phyloP scores from a whole-genome alignment of 2,888 invertebrate species.

The Diarsia mendica region DNA sequence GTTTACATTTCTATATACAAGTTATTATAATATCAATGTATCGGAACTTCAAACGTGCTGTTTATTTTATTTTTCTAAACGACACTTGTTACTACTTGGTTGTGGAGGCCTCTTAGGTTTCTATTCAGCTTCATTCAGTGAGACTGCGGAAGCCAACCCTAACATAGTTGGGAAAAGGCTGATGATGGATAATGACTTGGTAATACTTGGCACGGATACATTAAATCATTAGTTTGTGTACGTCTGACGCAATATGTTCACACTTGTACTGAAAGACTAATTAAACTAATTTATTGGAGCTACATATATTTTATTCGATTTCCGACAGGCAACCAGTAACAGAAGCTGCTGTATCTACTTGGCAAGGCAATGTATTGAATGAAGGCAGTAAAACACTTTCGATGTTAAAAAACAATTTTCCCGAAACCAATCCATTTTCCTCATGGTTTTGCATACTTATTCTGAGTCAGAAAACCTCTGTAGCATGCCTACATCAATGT shows the following conservation, averaged over 20 bases:
- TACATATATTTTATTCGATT: conserved; percentile 27
- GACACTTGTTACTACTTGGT: conserved; percentile 31
- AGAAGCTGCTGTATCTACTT: not conserved
- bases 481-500: not conserved
- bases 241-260: conserved; percentile 21
- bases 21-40: conserved; percentile 36
- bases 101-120: not conserved
- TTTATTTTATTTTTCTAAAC: conserved; percentile 40
- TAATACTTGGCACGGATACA: conserved; percentile 38
- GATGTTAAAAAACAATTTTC: not conserved
- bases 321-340: conserved; percentile 5
- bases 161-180: not conserved
- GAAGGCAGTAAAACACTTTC: not conserved
- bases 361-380: not conserved
- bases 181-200: not conserved
- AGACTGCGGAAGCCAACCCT: not conserved
- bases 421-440: conserved; percentile 1
- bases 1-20: conserved; percentile 46
- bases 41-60: conserved; percentile 18
- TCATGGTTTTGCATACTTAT: not conserved
- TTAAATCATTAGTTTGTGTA: conserved; percentile 35
- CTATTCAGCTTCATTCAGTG: not conserved
- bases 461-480: not conserved
- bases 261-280: conserved; percentile 40
- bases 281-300: conserved; percentile 40